Base-by-base conservation (phyloP, 2,113 vertebrate genomes). In the Esox niger region DNA sequence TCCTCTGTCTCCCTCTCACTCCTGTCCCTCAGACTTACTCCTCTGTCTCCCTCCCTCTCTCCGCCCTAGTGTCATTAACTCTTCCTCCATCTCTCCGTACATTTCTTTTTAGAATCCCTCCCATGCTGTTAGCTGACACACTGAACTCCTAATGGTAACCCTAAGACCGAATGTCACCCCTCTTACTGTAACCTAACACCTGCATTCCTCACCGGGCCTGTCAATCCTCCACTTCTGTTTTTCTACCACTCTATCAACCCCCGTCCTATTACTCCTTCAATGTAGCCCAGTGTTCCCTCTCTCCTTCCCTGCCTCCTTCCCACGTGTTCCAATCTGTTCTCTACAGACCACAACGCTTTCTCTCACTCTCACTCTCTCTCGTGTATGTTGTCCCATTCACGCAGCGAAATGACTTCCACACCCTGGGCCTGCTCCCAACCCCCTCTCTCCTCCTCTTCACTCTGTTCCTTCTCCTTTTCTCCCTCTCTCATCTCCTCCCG, bases 311-410 rank as follows among this genome's bases (percentile, higher is more conserved):
- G 77, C 80, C 66, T 70, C 71, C 52, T 68, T 58, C n/a, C n/a
- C n/a, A n/a, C n/a, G n/a, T 57, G 69, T 76, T 84, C 88, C 86
- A 86, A 83, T 84, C 82, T 70, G 64, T 62, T 71, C 30, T 67
- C 81, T 88, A 68, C 76, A 66, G 67, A 71, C 69, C 47, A 9
- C 73, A 71, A 30, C 62, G 13, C 21, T 3, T 27, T 33, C 64
- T 31, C 47, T 20, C 15, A 7, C 21, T 60, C 60, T 11, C 58
- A 68, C 54, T 17, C 43, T 25, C 57, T 1, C n/a, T n/a, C n/a
- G n/a, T n/a, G n/a, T n/a, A 32, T 33, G 27, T 61, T 74, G 21
- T 68, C 61, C 52, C 9, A 46, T n/a, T n/a, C n/a, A n/a, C n/a
- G n/a, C 64, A 1, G 4, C 8, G 69, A 67, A 88, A 82, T 78